Evolutionary conservation across 2,113 vertebrate genomes (phyloP).

Genomic region (Pseudonaja textilis): DNA sequence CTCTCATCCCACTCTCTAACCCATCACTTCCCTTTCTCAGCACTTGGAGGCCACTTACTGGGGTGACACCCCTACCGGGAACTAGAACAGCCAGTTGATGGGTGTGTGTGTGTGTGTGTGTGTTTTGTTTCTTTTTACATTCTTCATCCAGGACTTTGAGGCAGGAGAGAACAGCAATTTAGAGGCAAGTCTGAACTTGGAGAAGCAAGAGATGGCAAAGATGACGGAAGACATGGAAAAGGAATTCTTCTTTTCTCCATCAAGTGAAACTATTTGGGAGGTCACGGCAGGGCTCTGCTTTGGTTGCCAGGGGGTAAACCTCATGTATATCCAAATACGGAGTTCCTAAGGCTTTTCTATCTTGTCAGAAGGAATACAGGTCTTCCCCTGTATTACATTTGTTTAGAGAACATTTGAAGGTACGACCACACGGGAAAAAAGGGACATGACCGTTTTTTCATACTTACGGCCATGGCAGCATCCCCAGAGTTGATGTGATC

Average conservation of each 20-base stretch:
- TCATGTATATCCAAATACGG: neutral
- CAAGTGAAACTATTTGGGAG: neutral
- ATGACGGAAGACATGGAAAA: neutral
- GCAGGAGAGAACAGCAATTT: constrained; percentile 9
- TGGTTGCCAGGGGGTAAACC: neutral
- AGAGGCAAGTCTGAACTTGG: neutral
- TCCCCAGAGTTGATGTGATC: neutral
- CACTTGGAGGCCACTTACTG: neutral
- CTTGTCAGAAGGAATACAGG: neutral
- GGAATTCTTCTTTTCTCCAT: neutral
- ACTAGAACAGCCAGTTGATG: constrained; percentile 20
- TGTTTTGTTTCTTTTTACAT: neutral
- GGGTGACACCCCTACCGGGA: neutral
- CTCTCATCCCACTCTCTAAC: neutral
- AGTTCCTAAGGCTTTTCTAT: neutral
- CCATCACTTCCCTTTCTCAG: constrained; percentile 18
- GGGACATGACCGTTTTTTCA: neutral
- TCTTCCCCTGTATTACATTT: neutral
- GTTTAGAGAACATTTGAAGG: neutral
- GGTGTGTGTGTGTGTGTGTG: neutral
- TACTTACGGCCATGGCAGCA: neutral
- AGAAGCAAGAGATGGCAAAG: neutral
- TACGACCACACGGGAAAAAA: neutral
- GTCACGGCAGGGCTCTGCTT: neutral
- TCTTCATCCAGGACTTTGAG: constrained; percentile 3